A percentile compares a stretch with the other conserved stretches of the same genome.
These are phyloP conservation scores for Caerostris extrusa DNA, from an alignment of 1,140 invertebrate species.

Conservation along the genomic window DNA sequence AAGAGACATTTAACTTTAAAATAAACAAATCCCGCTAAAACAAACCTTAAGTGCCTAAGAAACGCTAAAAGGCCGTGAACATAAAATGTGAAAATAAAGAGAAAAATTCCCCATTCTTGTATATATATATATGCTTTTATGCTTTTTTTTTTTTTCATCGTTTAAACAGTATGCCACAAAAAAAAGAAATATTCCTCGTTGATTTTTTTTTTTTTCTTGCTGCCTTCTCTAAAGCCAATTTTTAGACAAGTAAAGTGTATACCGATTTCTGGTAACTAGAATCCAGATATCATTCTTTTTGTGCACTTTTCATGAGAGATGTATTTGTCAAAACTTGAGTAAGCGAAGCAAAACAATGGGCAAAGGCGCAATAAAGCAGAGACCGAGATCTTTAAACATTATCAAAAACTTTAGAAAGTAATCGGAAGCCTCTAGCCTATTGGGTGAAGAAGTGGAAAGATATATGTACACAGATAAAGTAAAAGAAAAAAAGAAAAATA, in stretches of 20 bases:
- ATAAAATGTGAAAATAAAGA: background rate
- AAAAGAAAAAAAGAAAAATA: slow-evolving; percentile 46
- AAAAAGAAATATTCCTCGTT: background rate
- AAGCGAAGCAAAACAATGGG: slow-evolving; percentile 59
- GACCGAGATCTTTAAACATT: slow-evolving; percentile 65
- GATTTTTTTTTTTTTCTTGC: background rate
- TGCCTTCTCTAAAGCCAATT: slow-evolving; percentile 21
- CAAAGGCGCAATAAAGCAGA: background rate
- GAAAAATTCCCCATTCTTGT: background rate
- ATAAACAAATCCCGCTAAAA: background rate
- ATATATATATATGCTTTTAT: background rate
- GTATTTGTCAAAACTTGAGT: slow-evolving; percentile 74
- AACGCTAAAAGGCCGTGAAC: slow-evolving; percentile 6
- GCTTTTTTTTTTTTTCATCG: slow-evolving; percentile 20
- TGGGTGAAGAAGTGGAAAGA: slow-evolving; percentile 43
- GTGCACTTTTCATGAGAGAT: slow-evolving; percentile 52
- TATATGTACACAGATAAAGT: slow-evolving; percentile 54
- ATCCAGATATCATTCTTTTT: slow-evolving; percentile 55
- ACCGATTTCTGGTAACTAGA: slow-evolving; percentile 54
- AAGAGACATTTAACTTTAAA: background rate
- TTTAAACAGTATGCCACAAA: slow-evolving; percentile 35
- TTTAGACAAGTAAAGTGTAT: slow-evolving; percentile 49
- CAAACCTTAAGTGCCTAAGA: background rate
- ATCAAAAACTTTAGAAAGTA: slow-evolving; percentile 74
- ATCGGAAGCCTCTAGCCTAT: slow-evolving; percentile 63